A percentile compares a stretch with the other conserved stretches of the same genome.
These are phyloP conservation scores for Bombyx mori DNA, from an alignment of 1,140 invertebrate genomes.

Conservation along the genomic window ASM3026992v2 NC_085124.1:10136001-10136500, in stretches of 20 bases:
- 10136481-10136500: no score
- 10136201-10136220: slow-evolving; percentile 19
- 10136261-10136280: slow-evolving; percentile 11
- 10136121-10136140: slow-evolving; percentile 3
- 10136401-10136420: no score
- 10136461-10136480: no score
- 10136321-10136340: no score
- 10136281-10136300: slow-evolving; percentile 9
- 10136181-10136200: slow-evolving; percentile 24
- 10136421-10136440: no score
- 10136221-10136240: slow-evolving; percentile 22
- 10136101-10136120: background rate
- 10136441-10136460: no score
- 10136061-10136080: background rate
- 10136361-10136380: no score
- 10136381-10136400: no score
- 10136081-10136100: background rate
- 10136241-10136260: slow-evolving; percentile 27
- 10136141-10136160: slow-evolving; percentile 13
- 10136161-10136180: slow-evolving; percentile 1
- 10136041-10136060: background rate
- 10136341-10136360: no score
- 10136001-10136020: background rate
- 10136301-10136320: no score
- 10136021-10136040: background rate